These are phyloP conservation scores for Bagarius yarrelli DNA, from an alignment of 2,113 vertebrate species.

Conservation along the genomic window DNA sequence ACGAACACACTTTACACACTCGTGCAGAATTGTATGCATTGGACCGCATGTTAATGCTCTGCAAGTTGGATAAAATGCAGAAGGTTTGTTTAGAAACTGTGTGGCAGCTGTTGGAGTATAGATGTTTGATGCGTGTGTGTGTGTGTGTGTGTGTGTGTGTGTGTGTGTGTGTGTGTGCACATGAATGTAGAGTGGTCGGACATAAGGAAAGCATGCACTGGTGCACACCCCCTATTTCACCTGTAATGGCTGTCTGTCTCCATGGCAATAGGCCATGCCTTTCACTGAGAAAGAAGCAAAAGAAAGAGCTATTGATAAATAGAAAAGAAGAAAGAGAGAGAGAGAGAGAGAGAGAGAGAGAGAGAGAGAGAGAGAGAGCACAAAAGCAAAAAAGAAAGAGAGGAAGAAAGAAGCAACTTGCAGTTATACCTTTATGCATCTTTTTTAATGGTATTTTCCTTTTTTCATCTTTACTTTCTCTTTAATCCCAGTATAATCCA, in stretches of 20 bases:
- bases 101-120: not conserved
- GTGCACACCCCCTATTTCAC: conserved; percentile 68
- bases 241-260: conserved; percentile 76
- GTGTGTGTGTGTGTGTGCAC: conserved; percentile 21
- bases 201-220: conserved; percentile 54
- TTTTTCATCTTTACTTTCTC: too few relatives aligned
- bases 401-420: not conserved
- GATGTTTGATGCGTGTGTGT: not conserved
- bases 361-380: conserved; percentile 29
- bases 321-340: conserved; percentile 8
- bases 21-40: not conserved
- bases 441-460: too few relatives aligned
- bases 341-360: conserved; percentile 5
- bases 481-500: too few relatives aligned
- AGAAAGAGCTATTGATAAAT: not conserved
- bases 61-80: not conserved
- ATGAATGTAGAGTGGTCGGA: not conserved
- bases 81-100: not conserved
- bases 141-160: conserved; percentile 6
- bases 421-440: too few relatives aligned
- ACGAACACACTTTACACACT: too few relatives aligned
- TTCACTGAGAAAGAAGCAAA: conserved; percentile 44
- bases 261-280: conserved; percentile 71
- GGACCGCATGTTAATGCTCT: not conserved
- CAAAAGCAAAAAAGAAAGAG: conserved; percentile 18